These are phyloP conservation scores for Drosophila serrata DNA, from an alignment of 1,140 invertebrate genomes.

Conservation along the genomic window DNA sequence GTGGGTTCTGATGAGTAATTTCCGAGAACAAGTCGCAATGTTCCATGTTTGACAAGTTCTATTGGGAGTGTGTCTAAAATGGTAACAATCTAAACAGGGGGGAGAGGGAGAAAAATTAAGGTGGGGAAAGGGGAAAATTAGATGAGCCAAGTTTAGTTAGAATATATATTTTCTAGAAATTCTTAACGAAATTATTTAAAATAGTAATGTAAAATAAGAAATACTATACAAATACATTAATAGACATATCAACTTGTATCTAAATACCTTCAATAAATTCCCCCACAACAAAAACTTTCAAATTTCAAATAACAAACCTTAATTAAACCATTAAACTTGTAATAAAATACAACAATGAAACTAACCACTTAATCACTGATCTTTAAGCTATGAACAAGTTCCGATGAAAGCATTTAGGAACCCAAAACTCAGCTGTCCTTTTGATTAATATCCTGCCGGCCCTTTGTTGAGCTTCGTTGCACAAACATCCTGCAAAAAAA, in stretches of 20 bases:
- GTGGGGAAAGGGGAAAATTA: neutral
- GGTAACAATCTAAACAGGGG: no score
- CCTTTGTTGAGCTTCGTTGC: slow-evolving; percentile 48
- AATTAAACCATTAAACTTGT: no score
- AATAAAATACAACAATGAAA: neutral
- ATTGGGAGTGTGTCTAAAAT: slow-evolving; percentile 45
- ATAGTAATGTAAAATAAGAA: no score
- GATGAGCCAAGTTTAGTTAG: neutral
- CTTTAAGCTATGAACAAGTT: slow-evolving; percentile 1
- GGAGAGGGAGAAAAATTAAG: neutral
- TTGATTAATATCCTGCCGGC: slow-evolving; percentile 6
- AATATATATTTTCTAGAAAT: neutral
- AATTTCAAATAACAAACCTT: no score
- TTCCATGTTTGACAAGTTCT: slow-evolving; percentile 32
- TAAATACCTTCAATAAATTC: neutral
- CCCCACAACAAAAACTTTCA: no score
- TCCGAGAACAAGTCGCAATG: slow-evolving; percentile 67
- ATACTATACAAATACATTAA: no score
- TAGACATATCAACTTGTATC: neutral
- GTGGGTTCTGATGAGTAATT: slow-evolving; percentile 70
- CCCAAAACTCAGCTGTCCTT: slow-evolving; percentile 19
- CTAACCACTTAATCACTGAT: slow-evolving; percentile 16
- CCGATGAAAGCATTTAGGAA: neutral
- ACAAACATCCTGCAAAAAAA: slow-evolving; percentile 18
- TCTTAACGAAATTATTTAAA: no score